Percentiles rank a stretch among this genome's conserved stretches.
These are phyloP conservation scores for Adela reaumurella DNA, from an alignment of 2,888 invertebrate genomes.

Conservation along the genomic window DNA sequence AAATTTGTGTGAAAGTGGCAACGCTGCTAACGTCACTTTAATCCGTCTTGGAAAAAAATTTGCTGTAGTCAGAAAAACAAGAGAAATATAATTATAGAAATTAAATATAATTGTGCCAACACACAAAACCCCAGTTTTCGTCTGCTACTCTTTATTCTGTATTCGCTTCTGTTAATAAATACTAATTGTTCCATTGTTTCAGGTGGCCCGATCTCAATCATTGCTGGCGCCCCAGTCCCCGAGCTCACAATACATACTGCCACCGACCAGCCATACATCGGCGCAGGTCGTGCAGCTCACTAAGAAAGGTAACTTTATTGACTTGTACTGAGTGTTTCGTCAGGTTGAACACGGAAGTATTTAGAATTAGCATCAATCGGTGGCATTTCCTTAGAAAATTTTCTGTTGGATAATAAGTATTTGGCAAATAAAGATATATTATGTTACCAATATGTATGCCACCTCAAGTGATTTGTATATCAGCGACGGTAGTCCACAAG, in stretches of 20 bases:
- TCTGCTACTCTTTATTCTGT: not conserved
- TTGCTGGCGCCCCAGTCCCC: conserved; percentile 48
- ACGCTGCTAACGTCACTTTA: too few species aligned
- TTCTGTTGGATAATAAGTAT: not conserved
- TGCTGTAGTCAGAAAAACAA: too few species aligned
- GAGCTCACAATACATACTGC: conserved; percentile 45
- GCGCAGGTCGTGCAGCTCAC: conserved; percentile 23
- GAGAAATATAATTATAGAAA: too few species aligned
- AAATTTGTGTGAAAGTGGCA: too few species aligned
- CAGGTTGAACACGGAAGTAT: not conserved
- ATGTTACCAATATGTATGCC: not conserved
- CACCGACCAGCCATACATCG: conserved; percentile 37
- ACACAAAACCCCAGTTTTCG: too few species aligned
- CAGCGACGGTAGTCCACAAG: too few species aligned
- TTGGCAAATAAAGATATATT: not conserved
- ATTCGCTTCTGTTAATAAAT: not conserved
- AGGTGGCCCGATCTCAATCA: conserved; percentile 37
- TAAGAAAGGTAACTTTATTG: conserved; percentile 36
- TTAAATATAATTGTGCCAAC: too few species aligned
- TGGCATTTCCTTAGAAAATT: not conserved
- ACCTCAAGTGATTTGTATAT: too few species aligned
- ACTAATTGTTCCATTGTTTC: not conserved
- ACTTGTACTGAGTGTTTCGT: conserved; percentile 3
- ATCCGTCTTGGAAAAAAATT: too few species aligned
- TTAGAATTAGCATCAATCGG: not conserved